Conservation (phyloP, 2,888 invertebrate species). For the Pemphredon lugubris region DNA sequence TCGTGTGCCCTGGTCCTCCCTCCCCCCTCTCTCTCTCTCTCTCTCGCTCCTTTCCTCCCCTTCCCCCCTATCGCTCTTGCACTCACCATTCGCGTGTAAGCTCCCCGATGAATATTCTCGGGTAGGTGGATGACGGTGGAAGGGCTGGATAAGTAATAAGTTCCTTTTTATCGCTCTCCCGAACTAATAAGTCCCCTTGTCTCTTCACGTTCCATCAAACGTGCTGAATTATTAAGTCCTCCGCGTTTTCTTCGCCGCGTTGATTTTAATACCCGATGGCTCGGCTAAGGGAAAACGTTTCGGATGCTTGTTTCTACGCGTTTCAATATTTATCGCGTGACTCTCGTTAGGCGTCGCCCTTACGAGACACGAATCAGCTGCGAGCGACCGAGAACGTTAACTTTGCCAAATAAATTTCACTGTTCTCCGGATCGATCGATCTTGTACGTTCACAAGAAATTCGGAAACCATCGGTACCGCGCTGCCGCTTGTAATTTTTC, state of each 20-base stretch:
- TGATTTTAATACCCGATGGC: slow-evolving; percentile 38
- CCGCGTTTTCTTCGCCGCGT: slow-evolving; percentile 25
- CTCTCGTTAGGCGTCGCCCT: not conserved
- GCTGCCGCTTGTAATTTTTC: too few relatives aligned
- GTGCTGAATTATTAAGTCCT: slow-evolving; percentile 77
- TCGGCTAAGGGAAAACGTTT: slow-evolving; percentile 10
- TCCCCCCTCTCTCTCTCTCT: slow-evolving; percentile 17
- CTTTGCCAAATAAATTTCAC: too few relatives aligned
- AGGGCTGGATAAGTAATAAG: slow-evolving; percentile 77
- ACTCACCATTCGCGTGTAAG: slow-evolving; percentile 23
- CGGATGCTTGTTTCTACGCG: not conserved
- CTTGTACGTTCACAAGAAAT: too few relatives aligned
- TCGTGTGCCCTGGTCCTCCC: slow-evolving; percentile 7
- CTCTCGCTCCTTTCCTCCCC: slow-evolving; percentile 6
- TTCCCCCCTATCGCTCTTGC: too few relatives aligned
- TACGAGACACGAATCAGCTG: not conserved
- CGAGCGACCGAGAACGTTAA: too few relatives aligned
- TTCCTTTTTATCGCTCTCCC: slow-evolving; percentile 77
- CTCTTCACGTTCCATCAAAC: slow-evolving; percentile 70
- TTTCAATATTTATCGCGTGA: slow-evolving; percentile 15
- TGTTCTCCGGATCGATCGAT: too few relatives aligned
- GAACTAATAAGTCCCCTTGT: slow-evolving; percentile 76
- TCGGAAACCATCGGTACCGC: too few relatives aligned
- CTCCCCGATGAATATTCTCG: slow-evolving; percentile 54
- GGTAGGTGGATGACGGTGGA: slow-evolving; percentile 39